Evolutionary conservation across 1,140 invertebrate genomes (phyloP).

Genomic region (Drosophila rhopaloa): DNA sequence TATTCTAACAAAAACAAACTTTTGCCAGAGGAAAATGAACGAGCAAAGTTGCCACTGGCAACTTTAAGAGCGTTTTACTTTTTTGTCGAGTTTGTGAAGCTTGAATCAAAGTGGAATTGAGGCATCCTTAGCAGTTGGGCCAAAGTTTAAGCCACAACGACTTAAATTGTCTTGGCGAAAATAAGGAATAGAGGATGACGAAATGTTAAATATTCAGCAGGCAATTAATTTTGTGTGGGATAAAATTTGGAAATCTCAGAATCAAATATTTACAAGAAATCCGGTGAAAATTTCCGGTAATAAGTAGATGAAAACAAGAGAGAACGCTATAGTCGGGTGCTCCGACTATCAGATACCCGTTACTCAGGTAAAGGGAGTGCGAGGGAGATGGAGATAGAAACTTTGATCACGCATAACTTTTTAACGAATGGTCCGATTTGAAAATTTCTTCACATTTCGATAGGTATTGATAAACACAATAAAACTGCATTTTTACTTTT

Average conservation of each 20-base stretch:
- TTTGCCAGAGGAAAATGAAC: slow-evolving; percentile 35
- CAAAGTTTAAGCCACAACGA: slow-evolving; percentile 21
- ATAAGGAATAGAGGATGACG: background rate
- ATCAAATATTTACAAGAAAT: background rate
- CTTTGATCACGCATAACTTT: too few species aligned
- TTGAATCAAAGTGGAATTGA: slow-evolving; percentile 27
- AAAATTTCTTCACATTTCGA: too few species aligned
- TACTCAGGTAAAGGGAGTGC: too few species aligned
- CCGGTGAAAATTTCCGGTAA: background rate
- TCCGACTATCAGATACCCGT: too few species aligned
- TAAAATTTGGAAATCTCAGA: too few species aligned
- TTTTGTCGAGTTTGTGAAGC: slow-evolving; percentile 1
- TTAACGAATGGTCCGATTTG: too few species aligned
- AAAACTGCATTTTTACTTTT: too few species aligned
- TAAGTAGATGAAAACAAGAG: background rate
- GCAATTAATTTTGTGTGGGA: background rate
- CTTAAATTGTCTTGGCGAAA: slow-evolving; percentile 4
- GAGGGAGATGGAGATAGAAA: too few species aligned
- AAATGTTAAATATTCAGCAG: background rate
- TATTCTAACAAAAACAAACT: slow-evolving; percentile 41
- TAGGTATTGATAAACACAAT: too few species aligned
- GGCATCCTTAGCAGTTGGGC: slow-evolving; percentile 12
- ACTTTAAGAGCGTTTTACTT: slow-evolving; percentile 31
- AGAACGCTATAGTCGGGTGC: too few species aligned
- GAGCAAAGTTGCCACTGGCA: slow-evolving; percentile 33